These are phyloP conservation scores for Synanthedon tipuliformis DNA, from an alignment of 2,888 invertebrate genomes.

Conservation along the genomic window DNA sequence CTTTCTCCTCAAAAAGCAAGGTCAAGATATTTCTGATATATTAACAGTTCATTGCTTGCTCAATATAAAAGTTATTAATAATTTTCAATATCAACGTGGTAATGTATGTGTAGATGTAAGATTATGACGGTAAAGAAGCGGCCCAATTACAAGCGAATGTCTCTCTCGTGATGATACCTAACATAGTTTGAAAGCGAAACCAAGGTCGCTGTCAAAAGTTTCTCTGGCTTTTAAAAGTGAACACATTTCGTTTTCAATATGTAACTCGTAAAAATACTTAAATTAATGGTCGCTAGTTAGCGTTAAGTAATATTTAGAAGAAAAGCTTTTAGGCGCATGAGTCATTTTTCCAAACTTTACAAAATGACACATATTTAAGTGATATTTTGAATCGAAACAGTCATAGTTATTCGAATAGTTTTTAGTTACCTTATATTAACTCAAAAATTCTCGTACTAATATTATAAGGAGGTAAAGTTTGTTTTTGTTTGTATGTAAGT, in stretches of 20 bases:
- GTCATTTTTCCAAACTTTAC: too few species aligned
- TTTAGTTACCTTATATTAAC: too few species aligned
- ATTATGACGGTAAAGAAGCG: not conserved
- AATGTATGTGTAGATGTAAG: not conserved
- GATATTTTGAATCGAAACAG: too few species aligned
- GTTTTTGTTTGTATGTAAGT: too few species aligned
- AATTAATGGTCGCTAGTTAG: constrained; percentile 16
- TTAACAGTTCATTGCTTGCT: not conserved
- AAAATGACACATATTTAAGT: too few species aligned
- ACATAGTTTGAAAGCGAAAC: constrained; percentile 48
- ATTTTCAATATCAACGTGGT: not conserved
- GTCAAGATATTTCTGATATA: not conserved
- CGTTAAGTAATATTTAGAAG: constrained; percentile 17
- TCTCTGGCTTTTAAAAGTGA: constrained; percentile 7
- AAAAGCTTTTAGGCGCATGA: not conserved
- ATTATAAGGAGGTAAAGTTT: too few species aligned
- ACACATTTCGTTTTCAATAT: constrained; percentile 21
- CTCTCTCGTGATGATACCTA: constrained; percentile 20
- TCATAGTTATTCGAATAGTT: too few species aligned
- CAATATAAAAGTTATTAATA: too few species aligned
- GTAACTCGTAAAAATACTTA: constrained; percentile 15
- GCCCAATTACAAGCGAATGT: not conserved
- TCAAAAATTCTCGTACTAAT: too few species aligned
- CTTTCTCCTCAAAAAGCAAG: not conserved
- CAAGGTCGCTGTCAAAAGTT: constrained; percentile 19